phyloP scores from a whole-genome alignment of 2,797 vertebrate species.

The Megaceryle alcyon region DNA sequence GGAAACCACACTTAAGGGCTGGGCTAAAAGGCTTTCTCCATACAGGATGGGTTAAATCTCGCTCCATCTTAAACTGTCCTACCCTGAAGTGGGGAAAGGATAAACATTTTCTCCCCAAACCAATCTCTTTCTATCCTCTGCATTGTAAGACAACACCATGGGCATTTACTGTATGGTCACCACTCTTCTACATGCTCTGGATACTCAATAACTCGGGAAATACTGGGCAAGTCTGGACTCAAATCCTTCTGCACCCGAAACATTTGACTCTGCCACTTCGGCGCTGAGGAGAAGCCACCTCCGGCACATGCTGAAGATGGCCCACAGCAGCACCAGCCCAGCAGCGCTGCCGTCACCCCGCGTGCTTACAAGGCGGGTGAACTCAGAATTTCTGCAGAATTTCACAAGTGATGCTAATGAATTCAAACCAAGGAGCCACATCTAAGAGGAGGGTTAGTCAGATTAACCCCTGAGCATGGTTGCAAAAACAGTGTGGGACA shows the following conservation, averaged over 20 bases:
- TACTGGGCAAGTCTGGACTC: rapidly evolving
- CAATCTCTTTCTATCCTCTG: neutral
- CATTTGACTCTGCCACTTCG: neutral
- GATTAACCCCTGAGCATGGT: neutral
- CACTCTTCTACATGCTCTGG: neutral
- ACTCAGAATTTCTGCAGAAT: neutral
- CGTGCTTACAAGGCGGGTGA: rapidly evolving
- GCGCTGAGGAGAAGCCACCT: rapidly evolving
- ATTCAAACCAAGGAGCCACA: neutral
- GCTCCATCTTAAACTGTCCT: neutral
- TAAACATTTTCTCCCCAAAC: neutral
- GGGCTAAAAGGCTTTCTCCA: neutral
- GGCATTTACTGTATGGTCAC: neutral
- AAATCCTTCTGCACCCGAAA: neutral
- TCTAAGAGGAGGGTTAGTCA: neutral
- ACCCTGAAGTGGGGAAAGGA: neutral
- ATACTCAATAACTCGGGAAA: neutral
- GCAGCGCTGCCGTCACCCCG: neutral
- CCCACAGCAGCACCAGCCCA: rapidly evolving
- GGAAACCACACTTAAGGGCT: neutral
- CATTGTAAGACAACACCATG: neutral
- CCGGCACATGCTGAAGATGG: rapidly evolving
- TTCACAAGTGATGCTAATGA: neutral
- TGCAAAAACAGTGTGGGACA: neutral
- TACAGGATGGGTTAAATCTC: neutral